Conservation (phyloP, 2,888 invertebrate genomes). For the Abrostola tripartita region DNA sequence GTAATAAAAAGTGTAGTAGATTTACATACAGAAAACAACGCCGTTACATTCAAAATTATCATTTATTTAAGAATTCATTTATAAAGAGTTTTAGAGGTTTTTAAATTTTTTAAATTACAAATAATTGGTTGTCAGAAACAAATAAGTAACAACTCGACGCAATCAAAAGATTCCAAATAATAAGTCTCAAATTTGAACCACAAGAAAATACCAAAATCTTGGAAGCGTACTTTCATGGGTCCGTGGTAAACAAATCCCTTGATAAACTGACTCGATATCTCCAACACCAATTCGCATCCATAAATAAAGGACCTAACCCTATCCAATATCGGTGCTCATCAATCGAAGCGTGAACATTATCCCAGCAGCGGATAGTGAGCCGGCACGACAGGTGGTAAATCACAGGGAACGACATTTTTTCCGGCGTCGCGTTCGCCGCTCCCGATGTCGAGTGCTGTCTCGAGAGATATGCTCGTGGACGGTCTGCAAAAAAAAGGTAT, state of each 20-base stretch:
- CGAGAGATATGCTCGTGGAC: slow-evolving; percentile 77
- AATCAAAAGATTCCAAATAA: too few species aligned
- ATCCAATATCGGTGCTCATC: slow-evolving; percentile 54
- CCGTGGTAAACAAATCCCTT: slow-evolving; percentile 26
- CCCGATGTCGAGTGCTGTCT: slow-evolving; percentile 80
- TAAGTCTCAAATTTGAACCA: too few species aligned
- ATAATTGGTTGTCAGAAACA: too few species aligned
- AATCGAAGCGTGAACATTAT: slow-evolving; percentile 56
- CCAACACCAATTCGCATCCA: slow-evolving; percentile 37
- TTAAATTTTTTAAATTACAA: too few species aligned
- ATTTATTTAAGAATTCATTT: too few species aligned
- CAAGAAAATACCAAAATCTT: too few species aligned
- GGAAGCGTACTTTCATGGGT: too few species aligned
- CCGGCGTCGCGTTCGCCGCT: slow-evolving; percentile 66
- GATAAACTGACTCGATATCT: slow-evolving; percentile 21
- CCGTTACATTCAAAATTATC: too few species aligned
- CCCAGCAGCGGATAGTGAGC: slow-evolving; percentile 53
- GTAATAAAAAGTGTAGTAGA: too few species aligned
- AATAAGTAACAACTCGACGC: too few species aligned
- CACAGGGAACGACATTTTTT: slow-evolving; percentile 84
- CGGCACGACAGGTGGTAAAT: slow-evolving; percentile 77
- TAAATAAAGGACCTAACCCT: slow-evolving; percentile 54
- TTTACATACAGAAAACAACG: too few species aligned
- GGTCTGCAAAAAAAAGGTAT: slow-evolving; percentile 61
- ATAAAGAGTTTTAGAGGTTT: too few species aligned